Conservation (phyloP, 2,888 invertebrate species). For the Rhimphoctona megacephalus region DNA sequence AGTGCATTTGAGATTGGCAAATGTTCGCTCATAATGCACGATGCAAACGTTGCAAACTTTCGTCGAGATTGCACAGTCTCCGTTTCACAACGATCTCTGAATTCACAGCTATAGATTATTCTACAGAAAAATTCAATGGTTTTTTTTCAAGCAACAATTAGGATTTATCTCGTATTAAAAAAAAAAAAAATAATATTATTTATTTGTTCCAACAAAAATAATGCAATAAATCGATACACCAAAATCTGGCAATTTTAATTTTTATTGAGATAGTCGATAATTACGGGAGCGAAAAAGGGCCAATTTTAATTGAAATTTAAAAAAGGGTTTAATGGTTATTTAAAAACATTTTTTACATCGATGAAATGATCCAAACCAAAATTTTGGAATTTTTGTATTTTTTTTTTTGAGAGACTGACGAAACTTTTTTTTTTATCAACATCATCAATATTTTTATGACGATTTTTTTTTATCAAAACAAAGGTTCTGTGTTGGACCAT, state of each 20-base stretch:
- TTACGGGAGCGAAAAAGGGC: too few species aligned
- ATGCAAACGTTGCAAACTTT: conserved; percentile 75
- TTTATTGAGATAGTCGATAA: too few species aligned
- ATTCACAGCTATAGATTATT: background rate
- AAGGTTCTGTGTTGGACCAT: background rate
- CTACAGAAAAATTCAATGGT: background rate
- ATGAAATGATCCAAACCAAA: too few species aligned
- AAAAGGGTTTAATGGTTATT: too few species aligned
- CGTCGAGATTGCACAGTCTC: conserved; percentile 57
- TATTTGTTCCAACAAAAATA: background rate
- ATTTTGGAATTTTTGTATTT: too few species aligned
- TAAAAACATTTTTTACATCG: too few species aligned
- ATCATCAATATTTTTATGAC: too few species aligned
- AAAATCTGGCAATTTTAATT: too few species aligned
- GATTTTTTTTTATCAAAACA: background rate
- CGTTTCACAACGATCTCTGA: background rate
- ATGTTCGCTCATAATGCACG: conserved; percentile 74
- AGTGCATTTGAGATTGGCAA: conserved; percentile 68
- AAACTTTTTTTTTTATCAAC: too few species aligned
- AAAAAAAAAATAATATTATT: background rate
- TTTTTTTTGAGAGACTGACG: too few species aligned
- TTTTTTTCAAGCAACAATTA: background rate
- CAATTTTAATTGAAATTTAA: too few species aligned
- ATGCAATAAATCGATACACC: too few species aligned
- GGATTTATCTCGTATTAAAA: background rate